Percentiles rank a stretch among this genome's conserved stretches.
phyloP scores from a whole-genome alignment of 2,113 vertebrate species.

The Bufo gargarizans region DNA sequence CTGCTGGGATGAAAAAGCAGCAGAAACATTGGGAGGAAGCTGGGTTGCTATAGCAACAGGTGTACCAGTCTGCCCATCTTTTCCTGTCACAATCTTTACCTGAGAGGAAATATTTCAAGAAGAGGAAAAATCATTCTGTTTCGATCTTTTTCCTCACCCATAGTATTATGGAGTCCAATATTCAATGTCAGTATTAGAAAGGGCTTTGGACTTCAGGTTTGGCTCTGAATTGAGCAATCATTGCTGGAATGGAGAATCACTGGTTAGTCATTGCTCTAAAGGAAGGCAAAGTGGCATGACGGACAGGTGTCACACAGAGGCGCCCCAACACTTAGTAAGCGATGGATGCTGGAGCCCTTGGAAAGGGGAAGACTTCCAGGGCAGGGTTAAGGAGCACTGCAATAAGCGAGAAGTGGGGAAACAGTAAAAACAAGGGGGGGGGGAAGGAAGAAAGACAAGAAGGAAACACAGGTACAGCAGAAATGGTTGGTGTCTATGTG shows the following conservation, averaged over 20 bases:
- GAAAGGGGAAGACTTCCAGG: conserved; percentile 58
- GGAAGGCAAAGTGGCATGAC: conserved; percentile 71
- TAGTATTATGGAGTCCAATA: conserved; percentile 27
- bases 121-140: conserved; percentile 57
- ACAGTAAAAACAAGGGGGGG: conserved; percentile 58
- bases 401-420: conserved; percentile 70
- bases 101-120: conserved; percentile 78
- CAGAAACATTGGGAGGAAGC: conserved; percentile 95
- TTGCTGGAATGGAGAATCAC: conserved; percentile 18
- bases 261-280: conserved; percentile 43
- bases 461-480: conserved; percentile 63
- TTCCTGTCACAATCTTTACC: conserved; percentile 96
- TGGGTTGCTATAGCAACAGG: conserved; percentile 96
- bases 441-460: conserved; percentile 59
- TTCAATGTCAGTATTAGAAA: conserved; percentile 13
- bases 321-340: conserved; percentile 72
- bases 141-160: conserved; percentile 34
- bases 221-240: background rate
- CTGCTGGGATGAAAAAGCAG: conserved; percentile 89
- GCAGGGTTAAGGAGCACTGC: conserved; percentile 66
- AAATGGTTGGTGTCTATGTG: background rate
- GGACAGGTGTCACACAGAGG: conserved; percentile 71
- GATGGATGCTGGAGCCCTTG: conserved; percentile 69
- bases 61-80: conserved; percentile 94
- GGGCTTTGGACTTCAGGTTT: background rate